Evolutionary conservation across 2,797 vertebrate species (phyloP), one percentile per base, ranked within the genome.

Genomic region (Tiaroga cobitis): DNA sequence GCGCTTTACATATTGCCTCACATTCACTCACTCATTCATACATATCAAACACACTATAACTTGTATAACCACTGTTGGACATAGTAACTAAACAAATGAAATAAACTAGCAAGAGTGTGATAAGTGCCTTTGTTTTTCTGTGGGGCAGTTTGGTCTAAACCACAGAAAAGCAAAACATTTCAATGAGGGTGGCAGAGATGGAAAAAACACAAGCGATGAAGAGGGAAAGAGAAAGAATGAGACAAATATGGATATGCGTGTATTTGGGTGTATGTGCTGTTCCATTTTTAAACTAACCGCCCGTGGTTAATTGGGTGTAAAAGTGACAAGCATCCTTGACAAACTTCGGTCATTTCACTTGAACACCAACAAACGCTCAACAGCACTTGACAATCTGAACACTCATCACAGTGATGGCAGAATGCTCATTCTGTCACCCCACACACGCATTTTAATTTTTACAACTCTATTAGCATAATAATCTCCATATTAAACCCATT

Each of bases 241-340:
- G 43, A 84, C 67, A 41, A 43, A 70, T 68, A 77, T 41, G 34
- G 41, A 83, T 75, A 3, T 83, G 59, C 65, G 59, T 79, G 80
- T n/a, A 56, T 59, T 74, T 84, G 74, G 54, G 70, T 84, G 82
- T 43, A 76, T 68, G 63, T 70, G 65, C 24, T 61, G 74, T 19
- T 84, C 83, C 67, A 81, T 82, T 87, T 77, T 79, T 67, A 19
- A 79, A 70, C 76, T 26, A 76, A 43, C 69, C 67, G 51, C 73
- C 49, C 34, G 37, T 70, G 88, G 79, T 86, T 86, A 86, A 86
- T 88, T 80, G 63, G 37, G 70, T 77, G 72, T 77, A 77, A 84
- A 63, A 79, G 67, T 83, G 85, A 86, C 72, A 83, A 86, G 67
- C 74, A 39, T 78, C 39, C 18, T 61, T 67, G 41, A 82, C 34